phyloP scores from a whole-genome alignment of 2,113 vertebrate species.

The Chloropsis cyanopogon region DNA sequence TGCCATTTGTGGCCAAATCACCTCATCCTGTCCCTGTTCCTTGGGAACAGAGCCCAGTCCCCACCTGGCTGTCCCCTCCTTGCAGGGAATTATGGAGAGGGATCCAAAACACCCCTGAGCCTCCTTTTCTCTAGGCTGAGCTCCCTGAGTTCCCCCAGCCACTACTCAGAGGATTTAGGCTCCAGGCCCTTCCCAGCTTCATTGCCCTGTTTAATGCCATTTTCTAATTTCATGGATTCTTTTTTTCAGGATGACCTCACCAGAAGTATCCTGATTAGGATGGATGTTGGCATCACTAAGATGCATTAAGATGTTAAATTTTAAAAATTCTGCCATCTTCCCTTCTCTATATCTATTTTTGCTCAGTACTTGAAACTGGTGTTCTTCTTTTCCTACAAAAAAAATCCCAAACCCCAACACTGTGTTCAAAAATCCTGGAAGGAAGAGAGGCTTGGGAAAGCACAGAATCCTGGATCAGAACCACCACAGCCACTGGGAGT shows the following conservation, averaged over 20 bases:
- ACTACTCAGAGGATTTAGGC: neutral
- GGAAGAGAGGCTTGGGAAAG: neutral
- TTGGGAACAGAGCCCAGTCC: neutral
- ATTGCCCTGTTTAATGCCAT: neutral
- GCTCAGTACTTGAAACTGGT: neutral
- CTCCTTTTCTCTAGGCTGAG: neutral
- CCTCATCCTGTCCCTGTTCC: neutral
- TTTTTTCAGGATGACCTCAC: neutral
- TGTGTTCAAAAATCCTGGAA: neutral
- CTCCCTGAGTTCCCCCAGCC: neutral
- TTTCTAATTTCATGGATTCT: neutral
- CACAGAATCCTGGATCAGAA: neutral
- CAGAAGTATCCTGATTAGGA: neutral
- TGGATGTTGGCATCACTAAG: neutral
- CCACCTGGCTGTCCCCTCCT: neutral
- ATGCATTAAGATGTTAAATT: neutral
- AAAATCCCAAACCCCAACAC: accelerated
- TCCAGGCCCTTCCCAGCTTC: neutral
- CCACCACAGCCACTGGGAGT: neutral
- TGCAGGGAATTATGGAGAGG: neutral
- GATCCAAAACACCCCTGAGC: neutral
- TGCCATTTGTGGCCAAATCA: neutral
- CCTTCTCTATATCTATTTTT: neutral
- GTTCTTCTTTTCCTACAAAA: neutral
- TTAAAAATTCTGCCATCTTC: neutral